Percentiles rank a stretch among this genome's conserved stretches.
These are phyloP conservation scores for Lonchura striata DNA, from an alignment of 2,113 vertebrate species.

Conservation along the genomic window DNA sequence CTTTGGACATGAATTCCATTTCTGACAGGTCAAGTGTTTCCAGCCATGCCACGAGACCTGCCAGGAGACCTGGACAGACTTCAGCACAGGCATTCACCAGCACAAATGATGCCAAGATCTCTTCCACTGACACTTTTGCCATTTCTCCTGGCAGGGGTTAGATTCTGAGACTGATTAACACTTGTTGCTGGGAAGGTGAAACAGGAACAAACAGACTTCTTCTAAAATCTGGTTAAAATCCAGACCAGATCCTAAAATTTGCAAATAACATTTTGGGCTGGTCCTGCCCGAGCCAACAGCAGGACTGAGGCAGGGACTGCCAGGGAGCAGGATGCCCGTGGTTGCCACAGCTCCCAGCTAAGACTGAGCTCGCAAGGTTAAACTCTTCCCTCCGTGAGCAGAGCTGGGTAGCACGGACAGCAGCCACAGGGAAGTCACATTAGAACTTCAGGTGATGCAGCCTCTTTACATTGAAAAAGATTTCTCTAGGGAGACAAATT, in stretches of 20 bases:
- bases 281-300: background rate
- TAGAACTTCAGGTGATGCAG: background rate
- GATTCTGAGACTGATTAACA: background rate
- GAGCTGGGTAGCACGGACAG: background rate
- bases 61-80: background rate
- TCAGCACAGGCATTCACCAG: background rate
- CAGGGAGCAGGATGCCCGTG: accelerated
- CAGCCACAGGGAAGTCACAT: background rate
- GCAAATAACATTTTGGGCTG: background rate
- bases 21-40: slow-evolving; percentile 45
- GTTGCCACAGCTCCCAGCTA: background rate
- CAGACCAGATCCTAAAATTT: background rate
- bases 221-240: background rate
- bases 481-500: background rate
- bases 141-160: background rate
- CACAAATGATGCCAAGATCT: background rate
- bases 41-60: background rate
- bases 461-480: background rate
- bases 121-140: background rate
- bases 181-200: background rate
- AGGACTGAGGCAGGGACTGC: background rate
- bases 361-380: background rate
- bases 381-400: background rate
- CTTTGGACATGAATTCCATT: background rate
- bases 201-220: accelerated